Conservation (phyloP, 2,113 vertebrate species). For the Erythrolamprus reginae region DNA sequence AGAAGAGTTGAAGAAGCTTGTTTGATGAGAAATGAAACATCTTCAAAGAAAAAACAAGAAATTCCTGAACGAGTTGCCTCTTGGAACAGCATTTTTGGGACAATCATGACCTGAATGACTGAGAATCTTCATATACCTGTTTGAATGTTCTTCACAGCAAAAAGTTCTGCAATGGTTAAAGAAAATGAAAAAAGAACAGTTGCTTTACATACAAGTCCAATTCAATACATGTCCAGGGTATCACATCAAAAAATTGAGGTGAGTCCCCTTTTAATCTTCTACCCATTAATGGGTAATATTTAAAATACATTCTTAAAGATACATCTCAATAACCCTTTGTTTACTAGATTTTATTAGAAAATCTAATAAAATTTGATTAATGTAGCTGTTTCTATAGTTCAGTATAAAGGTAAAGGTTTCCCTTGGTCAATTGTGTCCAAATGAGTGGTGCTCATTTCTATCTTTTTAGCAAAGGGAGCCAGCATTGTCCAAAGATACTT, state of each 20-base stretch:
- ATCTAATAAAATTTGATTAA: neutral
- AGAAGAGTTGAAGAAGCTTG: too few relatives aligned
- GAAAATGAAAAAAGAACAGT: neutral
- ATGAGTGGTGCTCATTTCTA: neutral
- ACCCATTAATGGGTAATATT: neutral
- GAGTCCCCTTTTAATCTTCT: neutral
- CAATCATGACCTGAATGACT: too few relatives aligned
- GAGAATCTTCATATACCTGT: neutral
- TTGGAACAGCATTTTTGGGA: too few relatives aligned
- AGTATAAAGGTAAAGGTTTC: neutral
- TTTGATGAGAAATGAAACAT: too few relatives aligned
- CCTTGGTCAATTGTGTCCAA: neutral
- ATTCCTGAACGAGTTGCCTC: too few relatives aligned
- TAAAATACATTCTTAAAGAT: neutral
- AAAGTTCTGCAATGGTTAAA: neutral
- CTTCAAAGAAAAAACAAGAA: too few relatives aligned
- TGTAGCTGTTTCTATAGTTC: neutral
- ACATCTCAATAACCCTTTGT: neutral
- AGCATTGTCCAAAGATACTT: neutral
- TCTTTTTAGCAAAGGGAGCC: neutral
- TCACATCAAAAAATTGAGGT: neutral
- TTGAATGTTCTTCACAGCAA: neutral
- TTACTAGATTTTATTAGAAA: neutral
- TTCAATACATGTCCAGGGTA: neutral
- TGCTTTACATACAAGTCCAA: neutral